These are phyloP conservation scores for Fulmarus glacialis DNA, from an alignment of 2,113 vertebrate genomes.

Conservation along the genomic window DNA sequence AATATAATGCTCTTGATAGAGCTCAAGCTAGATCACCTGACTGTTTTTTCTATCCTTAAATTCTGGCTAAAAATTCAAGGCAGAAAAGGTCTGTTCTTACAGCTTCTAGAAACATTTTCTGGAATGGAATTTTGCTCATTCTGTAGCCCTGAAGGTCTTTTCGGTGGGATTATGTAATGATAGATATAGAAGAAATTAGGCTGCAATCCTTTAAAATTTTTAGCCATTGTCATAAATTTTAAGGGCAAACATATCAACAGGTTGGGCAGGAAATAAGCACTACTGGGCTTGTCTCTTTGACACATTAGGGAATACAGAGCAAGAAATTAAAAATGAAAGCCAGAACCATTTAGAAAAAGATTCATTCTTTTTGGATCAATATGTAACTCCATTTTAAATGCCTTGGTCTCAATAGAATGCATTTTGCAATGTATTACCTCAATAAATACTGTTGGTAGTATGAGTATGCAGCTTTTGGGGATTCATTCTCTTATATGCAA, in stretches of 20 bases:
- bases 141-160: neutral
- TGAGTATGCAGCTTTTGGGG: neutral
- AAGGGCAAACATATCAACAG: neutral
- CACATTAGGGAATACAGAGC: neutral
- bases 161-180: neutral
- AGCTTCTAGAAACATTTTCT: neutral
- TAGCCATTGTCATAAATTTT: neutral
- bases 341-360: constrained; percentile 42
- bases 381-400: constrained; percentile 35
- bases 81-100: neutral
- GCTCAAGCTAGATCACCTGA: neutral
- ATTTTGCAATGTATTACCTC: neutral
- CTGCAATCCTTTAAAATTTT: neutral
- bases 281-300: constrained; percentile 48
- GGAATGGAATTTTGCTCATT: neutral
- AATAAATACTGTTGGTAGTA: neutral
- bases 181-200: neutral
- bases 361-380: constrained; percentile 53
- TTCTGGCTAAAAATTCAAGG: neutral
- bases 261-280: neutral
- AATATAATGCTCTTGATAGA: neutral
- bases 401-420: neutral
- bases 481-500: neutral
- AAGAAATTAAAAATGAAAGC: constrained; percentile 35
- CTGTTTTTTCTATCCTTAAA: neutral